Base-by-base conservation (phyloP, 2,888 invertebrate species). In the Ophioninae sp. region DNA sequence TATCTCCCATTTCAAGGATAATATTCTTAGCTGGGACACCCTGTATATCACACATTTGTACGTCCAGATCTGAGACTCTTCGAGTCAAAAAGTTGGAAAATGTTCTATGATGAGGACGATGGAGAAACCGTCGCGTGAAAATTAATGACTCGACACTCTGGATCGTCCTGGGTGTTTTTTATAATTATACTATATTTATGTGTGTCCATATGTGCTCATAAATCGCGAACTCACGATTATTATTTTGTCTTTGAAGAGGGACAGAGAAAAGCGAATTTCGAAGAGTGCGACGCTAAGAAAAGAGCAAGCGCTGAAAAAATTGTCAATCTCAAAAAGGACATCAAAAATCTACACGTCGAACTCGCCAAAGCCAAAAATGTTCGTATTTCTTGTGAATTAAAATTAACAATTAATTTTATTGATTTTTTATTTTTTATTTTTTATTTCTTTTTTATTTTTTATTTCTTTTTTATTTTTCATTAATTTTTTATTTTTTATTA, bases 261-360 rank as follows among this genome's bases (percentile, higher is more conserved):
- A 10, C 97, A 97, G 93, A 95, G 97, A 87, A 97, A 97, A 89
- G 97, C 97, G 0, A 95, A 96, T 83, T 96, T 95, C 88, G 97
- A 97, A 91, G 96, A 97, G 91, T 96, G 96, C 92, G 96, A 97
- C 89, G 95, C 95, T 6, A 96, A 96, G 90, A 95, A 95, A 86
- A 95, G 95, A 88, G 95, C 95, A 84, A 96, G 96, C 90, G 94
- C 94, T 80, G 96, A 96, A 79, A 95, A 95, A 79, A 96, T 97
- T 85, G 92, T 94, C 39, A 94, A 95, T 5, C 91, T 97, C 37
- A 97, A 97, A 92, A 96, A 95, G 88, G 96, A 96, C 88, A 95
- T 97, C 69, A 95, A 95, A 86, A 93, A 95, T 79, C 91, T 96
- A 20, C 94, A 95, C 0, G 90, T 93, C 13, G 95, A 95, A 88